Evolutionary conservation across 2,113 vertebrate species (phyloP).

Genomic region (Podarcis cretensis): DNA sequence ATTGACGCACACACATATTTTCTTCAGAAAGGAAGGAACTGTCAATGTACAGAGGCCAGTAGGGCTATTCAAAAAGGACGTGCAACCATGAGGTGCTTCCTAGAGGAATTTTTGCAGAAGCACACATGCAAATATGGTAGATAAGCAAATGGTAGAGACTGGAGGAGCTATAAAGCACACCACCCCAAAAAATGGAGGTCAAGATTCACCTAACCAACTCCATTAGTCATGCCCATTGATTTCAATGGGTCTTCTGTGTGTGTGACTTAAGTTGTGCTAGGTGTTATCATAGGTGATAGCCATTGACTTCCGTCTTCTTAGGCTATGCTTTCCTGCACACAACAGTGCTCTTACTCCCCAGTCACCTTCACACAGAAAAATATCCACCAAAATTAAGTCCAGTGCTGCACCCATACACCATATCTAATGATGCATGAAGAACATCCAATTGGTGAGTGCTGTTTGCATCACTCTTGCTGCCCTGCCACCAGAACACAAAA

Average conservation of each 20-base stretch:
- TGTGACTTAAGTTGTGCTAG: not conserved
- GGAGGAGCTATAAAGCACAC: not conserved
- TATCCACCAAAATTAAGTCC: slow-evolving; percentile 6
- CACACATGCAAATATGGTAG: no score
- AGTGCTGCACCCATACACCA: not conserved
- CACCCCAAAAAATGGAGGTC: no score
- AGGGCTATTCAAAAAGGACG: not conserved
- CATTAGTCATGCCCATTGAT: no score
- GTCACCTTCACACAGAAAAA: not conserved
- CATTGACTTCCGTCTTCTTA: not conserved
- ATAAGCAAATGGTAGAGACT: not conserved
- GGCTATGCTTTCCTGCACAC: slow-evolving; percentile 11
- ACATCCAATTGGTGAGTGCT: slow-evolving; percentile 64
- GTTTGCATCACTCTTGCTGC: slow-evolving; percentile 48
- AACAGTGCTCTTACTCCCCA: not conserved
- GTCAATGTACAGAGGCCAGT: not conserved
- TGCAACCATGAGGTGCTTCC: not conserved
- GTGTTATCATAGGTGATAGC: not conserved
- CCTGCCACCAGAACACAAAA: slow-evolving; percentile 56
- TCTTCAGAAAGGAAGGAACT: not conserved
- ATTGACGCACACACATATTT: not conserved
- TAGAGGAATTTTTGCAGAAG: not conserved
- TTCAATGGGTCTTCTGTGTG: no score
- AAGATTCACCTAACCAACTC: no score
- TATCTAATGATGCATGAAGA: slow-evolving; percentile 72